These are phyloP conservation scores for Hipposideros armiger DNA, from an alignment of 2,113 vertebrate genomes.

Conservation along the genomic window DNA sequence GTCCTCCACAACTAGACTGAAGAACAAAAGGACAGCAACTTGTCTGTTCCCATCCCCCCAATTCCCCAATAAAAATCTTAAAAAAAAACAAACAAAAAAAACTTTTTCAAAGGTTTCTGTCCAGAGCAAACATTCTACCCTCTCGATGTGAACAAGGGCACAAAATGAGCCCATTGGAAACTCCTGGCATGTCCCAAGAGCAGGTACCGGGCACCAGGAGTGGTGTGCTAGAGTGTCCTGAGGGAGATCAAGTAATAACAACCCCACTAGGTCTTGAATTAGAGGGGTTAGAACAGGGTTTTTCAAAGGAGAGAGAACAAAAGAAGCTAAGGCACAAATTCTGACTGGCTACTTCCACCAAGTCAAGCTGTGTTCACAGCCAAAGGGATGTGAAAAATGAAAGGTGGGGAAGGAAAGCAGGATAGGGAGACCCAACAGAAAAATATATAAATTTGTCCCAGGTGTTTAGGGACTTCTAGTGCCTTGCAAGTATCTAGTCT, in stretches of 20 bases:
- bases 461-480: background rate
- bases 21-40: no score
- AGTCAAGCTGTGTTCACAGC: background rate
- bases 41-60: no score
- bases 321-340: background rate
- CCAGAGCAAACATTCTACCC: constrained; percentile 15
- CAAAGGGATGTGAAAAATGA: background rate
- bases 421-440: background rate
- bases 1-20: no score
- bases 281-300: background rate
- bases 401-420: background rate
- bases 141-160: background rate
- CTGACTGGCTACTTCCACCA: background rate
- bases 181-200: background rate
- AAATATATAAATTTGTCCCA: background rate
- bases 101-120: constrained; percentile 46
- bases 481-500: background rate
- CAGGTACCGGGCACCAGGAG: background rate
- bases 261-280: background rate
- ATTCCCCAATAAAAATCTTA: no score
- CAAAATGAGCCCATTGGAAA: background rate
- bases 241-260: background rate
- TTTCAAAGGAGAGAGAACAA: background rate
- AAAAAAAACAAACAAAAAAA: no score
- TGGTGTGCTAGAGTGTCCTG: background rate